Percentiles rank a stretch among this genome's conserved stretches.
Conservation (phyloP, 2,797 vertebrate genomes). For the Schizopygopsis pylzovi region DNA sequence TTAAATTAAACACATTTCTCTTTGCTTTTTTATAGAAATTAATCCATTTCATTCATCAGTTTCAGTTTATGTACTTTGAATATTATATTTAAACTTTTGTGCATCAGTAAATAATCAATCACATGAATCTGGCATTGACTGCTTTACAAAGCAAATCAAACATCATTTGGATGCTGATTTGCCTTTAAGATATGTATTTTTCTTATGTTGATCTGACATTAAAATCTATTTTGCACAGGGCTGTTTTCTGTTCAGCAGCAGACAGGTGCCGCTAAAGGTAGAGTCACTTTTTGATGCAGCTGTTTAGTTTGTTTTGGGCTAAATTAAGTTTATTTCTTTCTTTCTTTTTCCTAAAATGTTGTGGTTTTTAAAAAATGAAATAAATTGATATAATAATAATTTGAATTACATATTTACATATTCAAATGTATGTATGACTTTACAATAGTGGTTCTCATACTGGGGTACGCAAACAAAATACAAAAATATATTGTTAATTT, state of each 20-base stretch:
- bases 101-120: neutral
- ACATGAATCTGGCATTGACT: neutral
- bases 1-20: neutral
- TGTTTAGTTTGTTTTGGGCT: neutral
- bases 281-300: neutral
- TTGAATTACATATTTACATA: too few species aligned
- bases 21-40: neutral
- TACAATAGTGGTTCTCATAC: too few species aligned
- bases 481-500: too few species aligned
- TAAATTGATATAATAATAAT: too few species aligned
- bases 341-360: too few species aligned
- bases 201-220: neutral
- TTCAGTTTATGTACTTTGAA: neutral
- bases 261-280: neutral
- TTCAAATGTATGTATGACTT: too few species aligned
- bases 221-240: neutral
- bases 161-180: neutral
- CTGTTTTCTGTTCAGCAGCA: neutral
- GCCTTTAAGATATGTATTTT: neutral
- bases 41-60: neutral
- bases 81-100: neutral
- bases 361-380: too few species aligned
- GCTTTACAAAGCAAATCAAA: conserved; percentile 13
- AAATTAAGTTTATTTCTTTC: neutral
- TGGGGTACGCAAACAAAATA: too few species aligned